Evolutionary conservation across 2,888 invertebrate species (phyloP).

Genomic region (Lissocephala sabroskyi): DNA sequence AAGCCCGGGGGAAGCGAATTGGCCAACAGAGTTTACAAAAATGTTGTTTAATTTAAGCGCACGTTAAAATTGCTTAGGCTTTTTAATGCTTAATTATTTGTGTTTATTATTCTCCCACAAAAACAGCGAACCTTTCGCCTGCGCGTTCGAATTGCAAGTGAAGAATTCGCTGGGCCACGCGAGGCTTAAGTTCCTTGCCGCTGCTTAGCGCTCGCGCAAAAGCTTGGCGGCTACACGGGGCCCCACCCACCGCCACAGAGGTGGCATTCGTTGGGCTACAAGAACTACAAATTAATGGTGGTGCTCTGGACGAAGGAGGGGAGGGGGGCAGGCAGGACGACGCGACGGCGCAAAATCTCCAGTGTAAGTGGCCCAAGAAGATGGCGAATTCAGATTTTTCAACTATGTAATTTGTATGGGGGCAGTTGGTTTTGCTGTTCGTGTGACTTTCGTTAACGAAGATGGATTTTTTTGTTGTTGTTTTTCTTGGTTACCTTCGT

Average conservation of each 20-base stretch:
- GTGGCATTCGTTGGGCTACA: neutral
- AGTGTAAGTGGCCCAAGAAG: neutral
- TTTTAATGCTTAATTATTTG: neutral
- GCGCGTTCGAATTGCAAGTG: constrained; percentile 68
- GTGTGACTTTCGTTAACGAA: constrained; percentile 49
- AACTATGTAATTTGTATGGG: constrained; percentile 19
- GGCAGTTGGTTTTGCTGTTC: constrained; percentile 17
- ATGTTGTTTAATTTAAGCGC: neutral
- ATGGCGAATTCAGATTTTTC: constrained; percentile 18
- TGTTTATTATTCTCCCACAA: neutral
- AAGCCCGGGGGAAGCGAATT: neutral
- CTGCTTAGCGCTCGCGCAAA: constrained; percentile 41
- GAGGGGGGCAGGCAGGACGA: constrained; percentile 5
- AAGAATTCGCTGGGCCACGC: constrained; percentile 62
- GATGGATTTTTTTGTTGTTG: constrained; percentile 41
- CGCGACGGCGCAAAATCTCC: constrained; percentile 1
- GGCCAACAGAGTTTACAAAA: neutral
- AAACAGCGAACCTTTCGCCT: constrained; percentile 59
- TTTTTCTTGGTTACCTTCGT: constrained; percentile 38
- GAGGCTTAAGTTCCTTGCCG: constrained; percentile 65
- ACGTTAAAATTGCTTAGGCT: neutral
- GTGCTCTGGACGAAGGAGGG: too few species aligned
- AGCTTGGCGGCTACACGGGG: constrained; percentile 16
- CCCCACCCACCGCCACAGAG: neutral
- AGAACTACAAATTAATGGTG: constrained; percentile 9